A percentile compares a stretch with the other conserved stretches of the same genome.
These are phyloP conservation scores for Yponomeuta plumbellus DNA, from an alignment of 2,888 invertebrate genomes.

Conservation along the genomic window DNA sequence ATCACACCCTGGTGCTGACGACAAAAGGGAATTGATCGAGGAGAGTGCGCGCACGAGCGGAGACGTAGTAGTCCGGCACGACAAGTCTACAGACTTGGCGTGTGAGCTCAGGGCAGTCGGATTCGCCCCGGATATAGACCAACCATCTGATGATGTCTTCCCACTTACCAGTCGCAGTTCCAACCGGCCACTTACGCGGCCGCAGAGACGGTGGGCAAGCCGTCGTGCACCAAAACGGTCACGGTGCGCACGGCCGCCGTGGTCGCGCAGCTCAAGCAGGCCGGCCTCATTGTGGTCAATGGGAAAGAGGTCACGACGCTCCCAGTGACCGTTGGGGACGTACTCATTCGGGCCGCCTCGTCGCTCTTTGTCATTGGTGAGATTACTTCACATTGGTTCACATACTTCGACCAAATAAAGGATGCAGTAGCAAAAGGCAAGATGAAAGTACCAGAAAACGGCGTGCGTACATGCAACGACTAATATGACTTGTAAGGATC, in stretches of 20 bases:
- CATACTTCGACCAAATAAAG: no score
- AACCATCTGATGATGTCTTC: neutral
- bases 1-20: no score
- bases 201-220: conserved; percentile 54
- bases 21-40: no score
- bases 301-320: conserved; percentile 80
- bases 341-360: conserved; percentile 84
- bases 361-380: conserved; percentile 83
- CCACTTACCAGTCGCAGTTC: neutral
- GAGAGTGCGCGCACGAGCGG: no score
- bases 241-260: conserved; percentile 75
- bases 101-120: no score
- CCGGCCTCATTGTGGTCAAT: conserved; percentile 81
- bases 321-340: conserved; percentile 78
- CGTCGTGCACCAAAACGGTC: conserved; percentile 90
- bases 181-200: neutral
- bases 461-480: no score
- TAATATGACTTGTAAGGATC: no score
- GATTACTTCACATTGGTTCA: conserved; percentile 14
- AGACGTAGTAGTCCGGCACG: no score
- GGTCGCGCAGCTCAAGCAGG: conserved; percentile 84
- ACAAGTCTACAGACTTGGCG: no score
- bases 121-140: no score
- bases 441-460: no score
- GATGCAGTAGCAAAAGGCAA: no score